Percentiles rank a stretch among this genome's conserved stretches.
These are phyloP conservation scores for Chloroclysta siterata DNA, from an alignment of 2,888 invertebrate species.

Conservation along the genomic window DNA sequence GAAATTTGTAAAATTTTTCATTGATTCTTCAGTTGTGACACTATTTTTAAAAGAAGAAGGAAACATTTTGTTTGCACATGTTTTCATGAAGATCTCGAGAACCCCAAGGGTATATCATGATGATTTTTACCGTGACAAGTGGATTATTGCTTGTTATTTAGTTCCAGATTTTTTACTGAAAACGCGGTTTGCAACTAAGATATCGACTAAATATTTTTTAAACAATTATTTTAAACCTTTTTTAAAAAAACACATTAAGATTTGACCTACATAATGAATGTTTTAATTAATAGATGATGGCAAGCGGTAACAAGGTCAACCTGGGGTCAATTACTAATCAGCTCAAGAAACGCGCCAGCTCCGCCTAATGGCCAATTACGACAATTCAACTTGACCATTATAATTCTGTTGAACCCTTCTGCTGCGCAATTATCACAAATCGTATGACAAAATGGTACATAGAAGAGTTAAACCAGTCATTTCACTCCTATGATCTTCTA, in stretches of 20 bases:
- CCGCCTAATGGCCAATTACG: constrained; percentile 76
- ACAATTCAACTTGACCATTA: constrained; percentile 74
- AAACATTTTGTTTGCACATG: no score
- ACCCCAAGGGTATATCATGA: no score
- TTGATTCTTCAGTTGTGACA: no score
- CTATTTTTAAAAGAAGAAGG: no score
- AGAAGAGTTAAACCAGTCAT: not conserved
- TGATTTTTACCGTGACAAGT: no score
- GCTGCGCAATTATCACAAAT: constrained; percentile 36
- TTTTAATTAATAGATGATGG: constrained; percentile 28
- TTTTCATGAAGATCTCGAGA: no score
- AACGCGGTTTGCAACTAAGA: no score
- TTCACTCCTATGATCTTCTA: not conserved
- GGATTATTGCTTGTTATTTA: no score
- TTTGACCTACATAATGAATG: constrained; percentile 22
- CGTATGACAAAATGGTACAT: constrained; percentile 21
- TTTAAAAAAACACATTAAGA: not conserved
- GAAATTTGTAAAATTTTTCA: no score
- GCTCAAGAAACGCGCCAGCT: constrained; percentile 65
- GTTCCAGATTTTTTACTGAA: no score
- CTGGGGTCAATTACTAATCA: constrained; percentile 79
- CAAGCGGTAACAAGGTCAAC: constrained; percentile 56
- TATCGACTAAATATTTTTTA: no score
- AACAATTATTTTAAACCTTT: no score
- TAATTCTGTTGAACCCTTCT: constrained; percentile 62